Evolutionary conservation across 1,140 invertebrate genomes (phyloP).

Genomic region (Yoshiicerus persimilis): DNA sequence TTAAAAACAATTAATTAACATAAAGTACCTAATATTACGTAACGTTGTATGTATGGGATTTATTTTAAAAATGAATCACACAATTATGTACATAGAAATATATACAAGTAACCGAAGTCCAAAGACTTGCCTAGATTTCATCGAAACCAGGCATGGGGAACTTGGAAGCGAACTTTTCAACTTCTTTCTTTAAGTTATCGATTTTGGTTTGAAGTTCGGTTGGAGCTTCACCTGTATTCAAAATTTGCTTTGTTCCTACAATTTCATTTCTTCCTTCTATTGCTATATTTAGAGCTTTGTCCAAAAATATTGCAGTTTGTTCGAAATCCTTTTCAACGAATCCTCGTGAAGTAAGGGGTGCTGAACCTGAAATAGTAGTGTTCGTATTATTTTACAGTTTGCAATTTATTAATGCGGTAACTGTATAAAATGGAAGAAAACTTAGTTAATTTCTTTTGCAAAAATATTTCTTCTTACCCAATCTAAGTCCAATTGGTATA

Average conservation of each 20-base stretch:
- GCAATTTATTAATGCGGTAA: no score
- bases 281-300: neutral
- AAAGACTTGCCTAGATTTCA: neutral
- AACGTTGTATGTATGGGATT: no score
- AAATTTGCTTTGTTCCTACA: neutral
- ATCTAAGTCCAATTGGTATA: neutral
- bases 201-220: neutral
- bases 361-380: neutral
- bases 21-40: no score
- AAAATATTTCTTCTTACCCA: neutral
- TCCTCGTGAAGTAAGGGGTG: neutral
- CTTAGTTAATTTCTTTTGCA: no score
- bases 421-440: no score
- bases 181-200: neutral
- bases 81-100: no score
- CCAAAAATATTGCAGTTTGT: neutral
- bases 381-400: no score
- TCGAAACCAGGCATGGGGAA: neutral
- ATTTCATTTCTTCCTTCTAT: neutral
- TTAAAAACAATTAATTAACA: no score
- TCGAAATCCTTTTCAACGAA: neutral
- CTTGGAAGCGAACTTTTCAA: neutral
- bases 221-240: neutral
- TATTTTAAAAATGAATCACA: no score
- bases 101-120: no score